Percentiles rank a stretch among this genome's conserved stretches.
Conservation (phyloP, 2,888 invertebrate genomes). For the Anthophora plumipes region DNA sequence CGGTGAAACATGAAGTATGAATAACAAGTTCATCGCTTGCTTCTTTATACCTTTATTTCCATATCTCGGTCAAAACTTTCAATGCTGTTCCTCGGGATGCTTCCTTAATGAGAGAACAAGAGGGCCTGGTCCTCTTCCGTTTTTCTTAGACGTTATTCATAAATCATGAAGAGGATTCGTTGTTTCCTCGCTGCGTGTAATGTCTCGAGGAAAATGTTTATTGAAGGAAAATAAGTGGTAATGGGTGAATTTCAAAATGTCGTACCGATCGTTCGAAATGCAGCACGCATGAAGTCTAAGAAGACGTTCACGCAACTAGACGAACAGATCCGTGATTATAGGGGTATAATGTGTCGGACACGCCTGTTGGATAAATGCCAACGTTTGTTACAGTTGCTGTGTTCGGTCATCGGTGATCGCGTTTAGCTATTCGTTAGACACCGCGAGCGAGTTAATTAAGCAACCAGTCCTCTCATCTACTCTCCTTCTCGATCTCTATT, state of each 20-base stretch:
- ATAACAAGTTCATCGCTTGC: slow-evolving; percentile 20
- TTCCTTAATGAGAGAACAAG: not conserved
- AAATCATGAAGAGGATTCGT: not conserved
- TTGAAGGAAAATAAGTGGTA: not conserved
- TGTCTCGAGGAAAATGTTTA: not conserved
- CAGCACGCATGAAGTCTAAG: not conserved
- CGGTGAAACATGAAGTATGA: slow-evolving; percentile 23
- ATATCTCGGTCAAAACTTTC: slow-evolving; percentile 44
- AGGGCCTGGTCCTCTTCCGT: not conserved
- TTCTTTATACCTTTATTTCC: not conserved
- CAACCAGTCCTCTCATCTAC: slow-evolving; percentile 42
- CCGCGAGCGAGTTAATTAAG: slow-evolving; percentile 70
- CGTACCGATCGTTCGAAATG: not conserved
- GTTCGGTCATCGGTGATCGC: slow-evolving; percentile 59
- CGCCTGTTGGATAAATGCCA: slow-evolving; percentile 66
- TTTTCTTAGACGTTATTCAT: not conserved
- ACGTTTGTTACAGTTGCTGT: slow-evolving; percentile 57
- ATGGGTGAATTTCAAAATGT: not conserved
- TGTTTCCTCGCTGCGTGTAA: not conserved
- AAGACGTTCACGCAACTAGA: slow-evolving; percentile 12
- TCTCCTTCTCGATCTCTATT: slow-evolving; percentile 2
- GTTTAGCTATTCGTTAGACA: slow-evolving; percentile 54
- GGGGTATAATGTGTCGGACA: slow-evolving; percentile 43
- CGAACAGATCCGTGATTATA: slow-evolving; percentile 57
- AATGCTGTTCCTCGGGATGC: not conserved